Evolutionary conservation across 2,797 vertebrate species (phyloP), one percentile per base, ranked within the genome.

Genomic region (Clamator glandarius): DNA sequence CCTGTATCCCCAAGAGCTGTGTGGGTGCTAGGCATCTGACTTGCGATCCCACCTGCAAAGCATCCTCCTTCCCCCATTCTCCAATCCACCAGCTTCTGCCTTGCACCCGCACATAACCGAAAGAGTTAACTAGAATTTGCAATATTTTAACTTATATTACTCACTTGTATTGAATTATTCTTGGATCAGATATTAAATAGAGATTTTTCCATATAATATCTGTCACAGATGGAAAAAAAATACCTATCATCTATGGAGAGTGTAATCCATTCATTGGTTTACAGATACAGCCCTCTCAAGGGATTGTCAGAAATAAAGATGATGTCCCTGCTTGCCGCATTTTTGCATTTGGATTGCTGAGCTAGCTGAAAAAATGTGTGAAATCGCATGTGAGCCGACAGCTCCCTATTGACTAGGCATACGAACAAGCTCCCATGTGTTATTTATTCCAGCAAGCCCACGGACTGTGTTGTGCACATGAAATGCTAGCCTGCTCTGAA

Each of bases 341-440:
- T 95, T 96, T 95, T 96, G 94, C 95, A 90, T 93, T 97, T 93
- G 91, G 95, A 92, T 91, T 95, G 96, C 95, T 96, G 92, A 97
- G 91, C 94, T 96, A 96, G 95, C 93, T 91, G 94, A 95, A 96
- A 96, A 95, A 95, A 95, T 87, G 95, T 95, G 95, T 97, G 96
- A 96, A 96, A 94, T 94, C 8, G 9, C 91, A 84, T 95, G 91
- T 90, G 89, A 96, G 89, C 81, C 67, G 44, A 93, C 93, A 94
- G 93, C 92, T 95, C 94, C 92, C 93, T 95, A 75, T 89, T 94
- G 96, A 94, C 94, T 78, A 51, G 89, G 89, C 79, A 36, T 42
- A 92, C 0, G 76, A 95, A 85, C 91, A 67, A 63, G 83, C 85
- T 87, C 83, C 59, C 94, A 95, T 95, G 95, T 96, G 94, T 92